Evolutionary conservation across 2,797 vertebrate genomes (phyloP).

Genomic region (Spea hammondii): DNA sequence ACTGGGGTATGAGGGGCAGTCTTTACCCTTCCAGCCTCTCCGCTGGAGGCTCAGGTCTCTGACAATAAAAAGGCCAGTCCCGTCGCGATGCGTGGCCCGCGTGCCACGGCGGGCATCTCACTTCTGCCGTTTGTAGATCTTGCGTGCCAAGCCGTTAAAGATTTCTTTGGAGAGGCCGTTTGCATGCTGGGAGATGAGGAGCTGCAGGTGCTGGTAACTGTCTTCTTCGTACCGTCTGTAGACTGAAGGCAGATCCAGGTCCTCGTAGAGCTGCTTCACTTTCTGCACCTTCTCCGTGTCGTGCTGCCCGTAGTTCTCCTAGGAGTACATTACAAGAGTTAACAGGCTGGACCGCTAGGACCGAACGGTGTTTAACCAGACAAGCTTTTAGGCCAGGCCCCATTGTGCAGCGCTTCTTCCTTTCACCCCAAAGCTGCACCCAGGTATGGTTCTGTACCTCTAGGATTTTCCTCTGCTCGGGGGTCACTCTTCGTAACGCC

Average conservation of each 20-base stretch:
- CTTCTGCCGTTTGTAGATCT: slow-evolving; percentile 91
- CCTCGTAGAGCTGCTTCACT: slow-evolving; percentile 83
- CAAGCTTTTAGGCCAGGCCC: neutral
- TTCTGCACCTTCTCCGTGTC: slow-evolving; percentile 76
- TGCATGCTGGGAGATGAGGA: slow-evolving; percentile 73
- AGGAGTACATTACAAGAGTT: slow-evolving; percentile 4
- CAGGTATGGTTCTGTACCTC: slow-evolving; percentile 68
- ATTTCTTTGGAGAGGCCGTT: slow-evolving; percentile 74
- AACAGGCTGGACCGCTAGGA: no score
- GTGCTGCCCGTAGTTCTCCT: slow-evolving; percentile 86
- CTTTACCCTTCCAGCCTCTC: no score
- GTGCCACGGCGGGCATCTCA: slow-evolving; percentile 60
- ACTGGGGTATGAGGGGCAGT: neutral
- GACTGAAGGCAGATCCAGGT: slow-evolving; percentile 69
- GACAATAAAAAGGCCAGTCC: no score
- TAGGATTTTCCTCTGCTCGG: slow-evolving; percentile 75
- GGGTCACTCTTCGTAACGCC: slow-evolving; percentile 76
- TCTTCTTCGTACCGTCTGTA: slow-evolving; percentile 81
- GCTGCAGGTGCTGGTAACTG: slow-evolving; percentile 78
- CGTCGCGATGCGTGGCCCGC: no score
- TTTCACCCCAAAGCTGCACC: no score
- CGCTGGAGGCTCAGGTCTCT: no score
- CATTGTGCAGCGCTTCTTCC: no score
- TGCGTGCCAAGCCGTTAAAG: slow-evolving; percentile 81
- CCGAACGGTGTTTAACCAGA: neutral